Evolutionary conservation across 2,797 vertebrate species (phyloP), one percentile per base, ranked within the genome.

Genomic region (Kryptopterus vitreolus): DNA sequence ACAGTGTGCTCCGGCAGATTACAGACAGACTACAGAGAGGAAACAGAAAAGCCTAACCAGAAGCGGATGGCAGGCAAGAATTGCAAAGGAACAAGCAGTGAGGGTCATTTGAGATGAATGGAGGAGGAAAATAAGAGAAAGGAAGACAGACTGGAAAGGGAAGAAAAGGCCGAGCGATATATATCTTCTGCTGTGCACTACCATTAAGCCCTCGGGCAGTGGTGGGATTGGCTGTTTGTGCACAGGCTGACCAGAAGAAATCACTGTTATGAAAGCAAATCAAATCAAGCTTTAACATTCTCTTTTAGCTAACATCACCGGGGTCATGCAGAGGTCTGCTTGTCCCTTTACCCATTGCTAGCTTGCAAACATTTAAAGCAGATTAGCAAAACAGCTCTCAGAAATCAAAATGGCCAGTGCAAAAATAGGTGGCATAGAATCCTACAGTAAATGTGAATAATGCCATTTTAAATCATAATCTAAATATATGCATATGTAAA

Each of bases 181-280:
- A 74, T 85, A 83, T 80, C 75, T 57, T 78, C 53, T 89, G 43
- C 89, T 77, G 73, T 85, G 0, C 0, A 52, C 4, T 86, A 86
- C 88, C 83, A 73, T 26, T 50, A 85, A 90, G 83, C 85, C 84
- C 85, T 81, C 73, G 75, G 83, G 88, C 77, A 52, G 83, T 78
- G 74, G 80, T 87, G 76, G 24, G 85, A 79, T 84, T 87, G 78
- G 87, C 46, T 0, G 69, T 79, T 86, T 24, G 84, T 90, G 87
- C 74, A 9, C 29, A 77, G 78, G 78, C 62, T 78, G 81, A 90
- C 87, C 85, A 83, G 86, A 87, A 88, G 88, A 90, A 89, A 83
- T 86, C 83, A 88, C 85, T 88, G 87, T 89, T 87, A 87, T 86
- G 86, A 89, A 89, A 88, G 85, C 87, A 84, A 91, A 88, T 81